Conservation (phyloP, 2,888 invertebrate genomes). For the Drosophila anceps region DNA sequence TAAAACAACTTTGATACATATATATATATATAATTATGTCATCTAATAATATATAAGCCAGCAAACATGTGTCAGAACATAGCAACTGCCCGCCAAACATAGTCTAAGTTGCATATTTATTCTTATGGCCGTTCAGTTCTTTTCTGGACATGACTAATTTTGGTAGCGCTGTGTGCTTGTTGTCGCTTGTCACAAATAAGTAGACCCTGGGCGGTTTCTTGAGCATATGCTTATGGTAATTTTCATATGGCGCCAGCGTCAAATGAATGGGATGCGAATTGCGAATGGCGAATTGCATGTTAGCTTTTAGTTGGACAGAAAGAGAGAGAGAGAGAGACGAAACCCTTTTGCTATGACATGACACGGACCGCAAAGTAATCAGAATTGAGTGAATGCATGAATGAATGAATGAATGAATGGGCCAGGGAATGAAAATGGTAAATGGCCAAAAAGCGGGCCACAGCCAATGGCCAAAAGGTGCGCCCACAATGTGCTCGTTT, state of each 20-base stretch:
- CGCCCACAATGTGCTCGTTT: slow-evolving; percentile 46
- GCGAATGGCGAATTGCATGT: slow-evolving; percentile 20
- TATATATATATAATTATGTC: slow-evolving; percentile 1
- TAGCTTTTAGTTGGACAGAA: slow-evolving; percentile 20
- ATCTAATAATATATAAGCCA: neutral
- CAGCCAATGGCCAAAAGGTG: slow-evolving; percentile 57
- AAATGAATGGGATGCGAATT: slow-evolving; percentile 42
- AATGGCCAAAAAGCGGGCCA: slow-evolving; percentile 43
- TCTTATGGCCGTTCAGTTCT: neutral
- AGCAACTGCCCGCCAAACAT: neutral
- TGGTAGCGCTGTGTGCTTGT: slow-evolving; percentile 32
- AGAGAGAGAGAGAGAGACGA: slow-evolving; percentile 49
- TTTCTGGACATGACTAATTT: slow-evolving; percentile 68
- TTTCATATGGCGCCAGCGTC: slow-evolving; percentile 64
- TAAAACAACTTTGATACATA: neutral
- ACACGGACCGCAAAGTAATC: slow-evolving; percentile 60
- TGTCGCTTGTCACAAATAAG: slow-evolving; percentile 20
- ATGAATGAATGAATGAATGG: slow-evolving; percentile 36
- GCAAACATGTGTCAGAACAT: neutral
- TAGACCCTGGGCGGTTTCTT: slow-evolving; percentile 60
- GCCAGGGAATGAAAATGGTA: slow-evolving; percentile 10
- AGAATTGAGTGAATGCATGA: slow-evolving; percentile 46
- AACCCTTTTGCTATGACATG: slow-evolving; percentile 75
- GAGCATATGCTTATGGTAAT: slow-evolving; percentile 68
- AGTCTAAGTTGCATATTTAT: slow-evolving; percentile 6